A percentile compares a stretch with the other conserved stretches of the same genome.
Evolutionary conservation across 2,113 vertebrate genomes (phyloP).

Genomic region (Myotis davidii): DNA sequence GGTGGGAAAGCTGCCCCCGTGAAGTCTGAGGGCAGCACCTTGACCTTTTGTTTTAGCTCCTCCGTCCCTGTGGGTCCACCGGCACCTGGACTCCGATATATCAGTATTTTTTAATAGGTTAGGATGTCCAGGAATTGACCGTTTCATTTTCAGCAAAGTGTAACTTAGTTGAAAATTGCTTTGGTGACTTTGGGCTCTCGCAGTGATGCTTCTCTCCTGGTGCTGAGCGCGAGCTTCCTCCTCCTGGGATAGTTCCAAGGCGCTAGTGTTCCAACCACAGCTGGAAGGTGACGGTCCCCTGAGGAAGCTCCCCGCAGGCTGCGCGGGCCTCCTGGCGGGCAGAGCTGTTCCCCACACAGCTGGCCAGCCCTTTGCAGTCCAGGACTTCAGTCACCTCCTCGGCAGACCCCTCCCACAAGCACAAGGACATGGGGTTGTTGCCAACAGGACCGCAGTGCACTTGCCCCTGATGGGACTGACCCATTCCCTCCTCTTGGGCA

Average conservation of each 20-base stretch:
- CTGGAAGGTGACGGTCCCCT: background rate
- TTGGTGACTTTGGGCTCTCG: background rate
- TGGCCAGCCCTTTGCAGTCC: background rate
- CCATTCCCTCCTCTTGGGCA: background rate
- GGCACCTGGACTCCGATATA: background rate
- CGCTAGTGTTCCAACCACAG: background rate
- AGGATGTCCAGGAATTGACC: background rate
- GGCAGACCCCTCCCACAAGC: background rate
- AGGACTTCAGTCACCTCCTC: background rate
- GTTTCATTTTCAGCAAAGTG: background rate
- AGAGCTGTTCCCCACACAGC: background rate
- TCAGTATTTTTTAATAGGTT: background rate
- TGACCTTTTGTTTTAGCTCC: background rate
- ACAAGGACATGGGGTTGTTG: background rate
- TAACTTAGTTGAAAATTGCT: background rate
- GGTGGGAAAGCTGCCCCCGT: rapidly evolving
- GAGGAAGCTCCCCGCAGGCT: background rate
- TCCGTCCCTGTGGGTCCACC: background rate
- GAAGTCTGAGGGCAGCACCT: background rate
- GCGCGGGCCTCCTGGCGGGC: background rate
- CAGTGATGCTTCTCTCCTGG: background rate
- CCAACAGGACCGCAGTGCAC: background rate
- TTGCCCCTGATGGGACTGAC: background rate
- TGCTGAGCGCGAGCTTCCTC: background rate
- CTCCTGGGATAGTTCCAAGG: background rate